Conservation (phyloP, 92 coral and sea anemone genomes). For the Zoanthus gigantus region DNA sequence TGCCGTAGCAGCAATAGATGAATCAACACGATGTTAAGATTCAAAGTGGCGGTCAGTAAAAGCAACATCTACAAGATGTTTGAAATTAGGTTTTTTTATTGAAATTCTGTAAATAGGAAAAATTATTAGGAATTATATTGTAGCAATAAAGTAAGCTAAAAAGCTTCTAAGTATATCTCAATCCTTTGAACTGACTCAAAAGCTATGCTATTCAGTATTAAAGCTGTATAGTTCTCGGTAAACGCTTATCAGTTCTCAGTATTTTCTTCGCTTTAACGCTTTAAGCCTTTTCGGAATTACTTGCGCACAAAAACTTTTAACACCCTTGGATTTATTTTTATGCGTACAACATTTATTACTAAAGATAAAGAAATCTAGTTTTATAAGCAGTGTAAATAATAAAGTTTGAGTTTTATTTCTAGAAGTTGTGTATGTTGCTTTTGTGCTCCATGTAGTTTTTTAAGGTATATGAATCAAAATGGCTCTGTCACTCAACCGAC, state of each 20-base stretch:
- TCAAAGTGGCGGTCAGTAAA: not conserved
- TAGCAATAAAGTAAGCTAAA: not conserved
- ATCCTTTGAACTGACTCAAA: not conserved
- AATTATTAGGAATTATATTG: not conserved
- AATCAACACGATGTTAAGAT: not conserved
- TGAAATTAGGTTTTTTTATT: not conserved
- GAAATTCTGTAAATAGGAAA: not conserved
- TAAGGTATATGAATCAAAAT: too few relatives aligned
- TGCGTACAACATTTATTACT: conserved; percentile 11
- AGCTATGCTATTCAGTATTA: not conserved
- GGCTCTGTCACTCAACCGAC: too few relatives aligned
- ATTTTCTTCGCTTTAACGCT: not conserved
- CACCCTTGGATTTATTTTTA: conserved; percentile 6
- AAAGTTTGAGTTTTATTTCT: conserved; percentile 21
- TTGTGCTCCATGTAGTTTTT: too few relatives aligned
- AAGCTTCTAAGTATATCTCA: not conserved
- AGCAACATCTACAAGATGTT: not conserved
- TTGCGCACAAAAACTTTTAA: not conserved
- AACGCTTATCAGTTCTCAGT: not conserved
- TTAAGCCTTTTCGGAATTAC: not conserved
- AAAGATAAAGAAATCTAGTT: conserved; percentile 32
- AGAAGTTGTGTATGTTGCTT: conserved; percentile 1
- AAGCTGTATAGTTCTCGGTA: not conserved
- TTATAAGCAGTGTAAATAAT: conserved; percentile 43
- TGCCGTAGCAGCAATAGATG: not conserved